Evolutionary conservation across 2,797 vertebrate species (phyloP).

Genomic region (Gila robusta): DNA sequence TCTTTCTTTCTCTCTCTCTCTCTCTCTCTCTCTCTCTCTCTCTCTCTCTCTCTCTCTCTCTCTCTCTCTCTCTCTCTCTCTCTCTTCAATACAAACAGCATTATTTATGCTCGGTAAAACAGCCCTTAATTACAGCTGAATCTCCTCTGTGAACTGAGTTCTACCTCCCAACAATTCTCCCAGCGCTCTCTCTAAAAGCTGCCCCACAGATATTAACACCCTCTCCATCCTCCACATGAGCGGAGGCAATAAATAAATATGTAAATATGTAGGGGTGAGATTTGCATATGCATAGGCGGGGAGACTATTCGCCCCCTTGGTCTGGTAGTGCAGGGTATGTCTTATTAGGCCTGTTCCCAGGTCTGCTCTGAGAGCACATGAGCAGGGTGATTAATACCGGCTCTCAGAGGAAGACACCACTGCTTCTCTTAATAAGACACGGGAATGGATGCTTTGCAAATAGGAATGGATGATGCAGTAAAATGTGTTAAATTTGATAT

Average conservation of each 20-base stretch:
- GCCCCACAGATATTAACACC: slow-evolving; percentile 97
- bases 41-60: slow-evolving; percentile 72
- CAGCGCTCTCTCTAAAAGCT: slow-evolving; percentile 99
- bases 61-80: slow-evolving; percentile 68
- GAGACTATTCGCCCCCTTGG: slow-evolving; percentile 94
- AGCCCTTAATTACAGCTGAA: slow-evolving; percentile 99
- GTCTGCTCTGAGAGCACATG: slow-evolving; percentile 92
- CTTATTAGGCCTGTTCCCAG: slow-evolving; percentile 97
- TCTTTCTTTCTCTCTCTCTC: slow-evolving; percentile 9
- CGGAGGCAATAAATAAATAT: slow-evolving; percentile 83
- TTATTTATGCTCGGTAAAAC: slow-evolving; percentile 99
- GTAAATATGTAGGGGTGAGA: slow-evolving; percentile 81
- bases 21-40: slow-evolving; percentile 52
- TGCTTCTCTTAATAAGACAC: slow-evolving; percentile 88
- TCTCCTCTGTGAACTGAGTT: slow-evolving; percentile 86
- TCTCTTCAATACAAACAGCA: slow-evolving; percentile 96
- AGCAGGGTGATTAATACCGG: slow-evolving; percentile 99
- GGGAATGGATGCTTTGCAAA: slow-evolving; percentile 48
- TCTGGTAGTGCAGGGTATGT: slow-evolving; percentile 89
- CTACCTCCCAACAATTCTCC: slow-evolving; percentile 97
- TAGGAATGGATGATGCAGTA: slow-evolving; percentile 1
- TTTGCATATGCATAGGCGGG: slow-evolving; percentile 98
- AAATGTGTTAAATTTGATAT: background rate
- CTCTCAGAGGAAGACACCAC: slow-evolving; percentile 91
- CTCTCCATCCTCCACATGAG: slow-evolving; percentile 83